Base-by-base conservation (phyloP, 2,113 vertebrate species). In the Xiphophorus hellerii region DNA sequence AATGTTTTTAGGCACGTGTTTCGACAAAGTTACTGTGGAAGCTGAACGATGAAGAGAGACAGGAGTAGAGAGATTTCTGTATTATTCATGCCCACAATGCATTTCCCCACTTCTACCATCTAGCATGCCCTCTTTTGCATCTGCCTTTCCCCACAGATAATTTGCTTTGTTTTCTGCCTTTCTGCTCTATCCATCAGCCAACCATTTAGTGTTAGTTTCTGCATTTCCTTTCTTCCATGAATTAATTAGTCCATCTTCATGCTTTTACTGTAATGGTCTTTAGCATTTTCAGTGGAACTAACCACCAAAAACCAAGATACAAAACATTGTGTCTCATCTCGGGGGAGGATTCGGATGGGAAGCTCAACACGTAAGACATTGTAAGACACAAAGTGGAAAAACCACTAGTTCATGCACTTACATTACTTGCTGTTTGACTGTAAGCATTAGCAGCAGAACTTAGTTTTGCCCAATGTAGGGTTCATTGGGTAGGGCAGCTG, bases 31-130 rank as follows among this genome's bases (percentile, higher is more conserved):
- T 75, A 54, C 37, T 48, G 30, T 28, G 62, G 51, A 60, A 60
- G 66, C 67, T 37, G 73, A 44, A 51, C 39, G 74, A 84, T 76
- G 54, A 79, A 66, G 71, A 3, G 44, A 71, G 87, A 80, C 27
- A 17, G 66, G 80, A 77, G 67, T 37, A 30, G 62, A 58, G 69
- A 73, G 81, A 70, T 48, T 76, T 83, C 44, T 86, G 29, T 80
- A 84, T 87, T 85, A 90, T 86, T 88, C 67, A 88, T 86, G 69
- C 30, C 76, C 66, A 31, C 64, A 64, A 64, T 79, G 76, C 79
- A 80, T 81, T 74, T 76, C 54, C 29, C 64, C 33, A 58, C 76
- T 31, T 67, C 64, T 25, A 28, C 81, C 70, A 27, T 82, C 79
- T 73, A 20, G n/a, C 71, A 61, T 61, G 58, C 31, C 42, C 62